Percentiles rank a stretch among this genome's conserved stretches.
Conservation (phyloP, 64 coral and sea anemone species). For the Montipora foliosa region DNA sequence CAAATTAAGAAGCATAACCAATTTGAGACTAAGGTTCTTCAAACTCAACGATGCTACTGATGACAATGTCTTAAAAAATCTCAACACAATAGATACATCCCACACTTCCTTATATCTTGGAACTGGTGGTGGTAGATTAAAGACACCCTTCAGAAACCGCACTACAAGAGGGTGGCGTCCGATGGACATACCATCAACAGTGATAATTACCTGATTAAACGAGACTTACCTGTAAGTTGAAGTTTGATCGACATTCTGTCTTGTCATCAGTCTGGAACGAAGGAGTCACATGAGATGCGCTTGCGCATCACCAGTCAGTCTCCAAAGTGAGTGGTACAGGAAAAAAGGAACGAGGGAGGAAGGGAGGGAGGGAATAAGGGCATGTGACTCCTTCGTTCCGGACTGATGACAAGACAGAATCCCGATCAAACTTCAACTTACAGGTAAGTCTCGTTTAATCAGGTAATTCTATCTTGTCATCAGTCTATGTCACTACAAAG, state of each 20-base stretch:
- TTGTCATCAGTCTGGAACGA: conserved; percentile 84
- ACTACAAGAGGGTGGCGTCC: too few relatives aligned
- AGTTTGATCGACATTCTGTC: conserved; percentile 62
- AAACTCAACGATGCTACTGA: too few relatives aligned
- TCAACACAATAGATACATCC: too few relatives aligned
- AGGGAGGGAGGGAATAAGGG: too few relatives aligned
- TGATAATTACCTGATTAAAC: neutral
- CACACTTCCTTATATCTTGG: too few relatives aligned
- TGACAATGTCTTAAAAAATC: too few relatives aligned
- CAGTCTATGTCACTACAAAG: neutral
- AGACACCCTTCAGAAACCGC: too few relatives aligned
- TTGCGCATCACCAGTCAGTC: conserved; percentile 47
- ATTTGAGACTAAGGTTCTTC: too few relatives aligned
- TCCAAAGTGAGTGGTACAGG: conserved; percentile 45
- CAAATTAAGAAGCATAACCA: too few relatives aligned
- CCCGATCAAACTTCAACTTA: conserved; percentile 66
- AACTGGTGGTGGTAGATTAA: too few relatives aligned
- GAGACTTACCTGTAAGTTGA: conserved; percentile 69
- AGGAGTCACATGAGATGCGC: conserved; percentile 82
- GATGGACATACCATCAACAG: too few relatives aligned
- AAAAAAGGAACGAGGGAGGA: neutral
- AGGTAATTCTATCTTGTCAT: neutral
- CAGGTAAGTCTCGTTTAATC: neutral
- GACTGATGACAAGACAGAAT: conserved; percentile 72
- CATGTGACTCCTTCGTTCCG: conserved; percentile 82